Conservation (phyloP, 2,113 vertebrate genomes). For the Aptenodytes patagonicus region DNA sequence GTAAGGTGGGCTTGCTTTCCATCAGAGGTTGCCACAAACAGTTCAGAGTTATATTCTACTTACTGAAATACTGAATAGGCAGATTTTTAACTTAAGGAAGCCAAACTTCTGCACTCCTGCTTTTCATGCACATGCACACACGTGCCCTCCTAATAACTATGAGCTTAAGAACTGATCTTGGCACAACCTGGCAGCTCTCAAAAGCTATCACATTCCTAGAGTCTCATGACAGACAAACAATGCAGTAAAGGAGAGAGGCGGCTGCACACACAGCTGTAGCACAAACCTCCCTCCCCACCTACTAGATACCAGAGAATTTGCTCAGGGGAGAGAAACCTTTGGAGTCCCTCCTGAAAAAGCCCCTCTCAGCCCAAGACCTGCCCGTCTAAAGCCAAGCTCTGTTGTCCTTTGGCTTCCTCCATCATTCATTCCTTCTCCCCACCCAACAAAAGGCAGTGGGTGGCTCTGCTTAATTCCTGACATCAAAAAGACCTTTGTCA, state of each 20-base stretch:
- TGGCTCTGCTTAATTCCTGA: background rate
- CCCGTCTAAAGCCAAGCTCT: background rate
- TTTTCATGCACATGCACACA: accelerated
- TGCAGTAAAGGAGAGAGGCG: background rate
- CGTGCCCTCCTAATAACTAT: background rate
- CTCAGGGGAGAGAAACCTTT: background rate
- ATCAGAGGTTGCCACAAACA: background rate
- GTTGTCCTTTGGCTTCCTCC: background rate
- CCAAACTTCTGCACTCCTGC: background rate
- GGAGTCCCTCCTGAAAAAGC: background rate
- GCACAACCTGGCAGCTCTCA: background rate
- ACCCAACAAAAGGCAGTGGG: background rate
- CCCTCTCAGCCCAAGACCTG: background rate
- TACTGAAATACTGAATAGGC: background rate
- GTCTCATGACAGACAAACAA: background rate
- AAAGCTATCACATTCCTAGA: background rate
- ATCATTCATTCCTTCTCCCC: background rate
- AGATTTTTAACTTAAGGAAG: background rate
- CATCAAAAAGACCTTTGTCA: background rate
- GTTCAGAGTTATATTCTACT: background rate
- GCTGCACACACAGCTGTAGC: background rate
- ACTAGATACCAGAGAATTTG: background rate
- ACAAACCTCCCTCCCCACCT: background rate
- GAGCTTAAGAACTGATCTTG: background rate
- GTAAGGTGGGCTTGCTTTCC: background rate